Base-by-base conservation (phyloP, 2,888 invertebrate species). In the Aproaerema taeniolella region DNA sequence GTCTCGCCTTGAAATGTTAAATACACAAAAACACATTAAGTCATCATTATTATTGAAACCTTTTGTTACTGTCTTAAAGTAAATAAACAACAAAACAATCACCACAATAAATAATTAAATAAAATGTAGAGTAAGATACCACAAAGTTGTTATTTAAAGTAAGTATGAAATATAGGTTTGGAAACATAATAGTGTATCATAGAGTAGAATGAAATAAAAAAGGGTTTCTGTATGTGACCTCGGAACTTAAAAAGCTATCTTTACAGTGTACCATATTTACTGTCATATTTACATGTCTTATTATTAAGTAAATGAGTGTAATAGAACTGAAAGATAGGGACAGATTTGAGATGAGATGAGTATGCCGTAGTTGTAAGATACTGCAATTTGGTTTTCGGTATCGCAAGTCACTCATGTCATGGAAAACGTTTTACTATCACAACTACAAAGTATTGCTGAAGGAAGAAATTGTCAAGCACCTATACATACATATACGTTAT, bases 1-100 rank as follows among this genome's bases (percentile, higher is more conserved):
- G 6, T 26, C 26, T 37, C 30, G 30, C 37, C 37, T 37, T 37
- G 25, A 20, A 5, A 26, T 20, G 20, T 20, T 20, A 26, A n/a
- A 9, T 26, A 26, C 26, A 26, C 26, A 9, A 26, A 26, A 26
- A 26, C 26, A 26, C 26, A 6, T 26, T 6, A n/a, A n/a, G n/a
- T n/a, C n/a, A n/a, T n/a, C n/a, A 3, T 26, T 26, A n/a, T 26
- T 3, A 26, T n/a, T 9, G n/a, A n/a, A 26, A 26, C 8, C 5
- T 20, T 26, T 26, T 26, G n/a, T 26, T n/a, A 26, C 26, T 26
- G 5, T 20, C 5, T 20, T 7, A 2, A 26, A n/a, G n/a, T n/a
- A n/a, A n/a, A 26, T n/a, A n/a, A 26, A 26, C n/a, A n/a, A 26
- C 26, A 9, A 26, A n/a, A 26, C 2, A n/a, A n/a, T 9, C 26